Evolutionary conservation across 1,140 invertebrate genomes (phyloP).

Genomic region (Panagrolaimus sp.): DNA sequence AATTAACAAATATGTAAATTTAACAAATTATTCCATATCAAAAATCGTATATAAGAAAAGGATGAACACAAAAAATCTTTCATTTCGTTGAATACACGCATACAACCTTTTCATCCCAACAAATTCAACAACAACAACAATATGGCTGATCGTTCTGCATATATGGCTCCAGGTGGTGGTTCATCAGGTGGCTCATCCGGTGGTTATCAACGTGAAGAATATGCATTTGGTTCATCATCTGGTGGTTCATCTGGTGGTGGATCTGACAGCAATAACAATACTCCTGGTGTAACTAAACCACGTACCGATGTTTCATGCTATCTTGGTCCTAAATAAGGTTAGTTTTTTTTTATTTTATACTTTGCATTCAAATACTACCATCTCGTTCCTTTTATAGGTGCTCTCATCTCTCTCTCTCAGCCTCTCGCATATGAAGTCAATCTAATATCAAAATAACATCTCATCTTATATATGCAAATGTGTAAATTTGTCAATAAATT

Average conservation of each 20-base stretch:
- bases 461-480: too few species aligned
- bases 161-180: neutral
- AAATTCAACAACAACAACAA: neutral
- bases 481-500: too few species aligned
- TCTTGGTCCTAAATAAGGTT: conserved; percentile 10
- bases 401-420: too few species aligned
- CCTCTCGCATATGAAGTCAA: too few species aligned
- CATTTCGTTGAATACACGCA: neutral
- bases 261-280: too few species aligned
- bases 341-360: neutral
- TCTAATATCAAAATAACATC: too few species aligned
- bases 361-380: too few species aligned
- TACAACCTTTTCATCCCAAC: too few species aligned
- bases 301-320: conserved; percentile 13
- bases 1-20: too few species aligned
- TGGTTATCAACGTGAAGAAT: conserved; percentile 10
- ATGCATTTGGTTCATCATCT: conserved; percentile 6
- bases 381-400: too few species aligned
- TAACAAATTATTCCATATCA: too few species aligned
- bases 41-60: too few species aligned
- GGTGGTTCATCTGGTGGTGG: neutral
- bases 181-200: neutral
- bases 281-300: neutral
- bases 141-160: conserved; percentile 8
- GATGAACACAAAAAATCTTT: neutral